Evolutionary conservation across 2,113 vertebrate genomes (phyloP), one percentile per base, ranked within the genome.

Genomic region (Oreochromis spilurus): DNA sequence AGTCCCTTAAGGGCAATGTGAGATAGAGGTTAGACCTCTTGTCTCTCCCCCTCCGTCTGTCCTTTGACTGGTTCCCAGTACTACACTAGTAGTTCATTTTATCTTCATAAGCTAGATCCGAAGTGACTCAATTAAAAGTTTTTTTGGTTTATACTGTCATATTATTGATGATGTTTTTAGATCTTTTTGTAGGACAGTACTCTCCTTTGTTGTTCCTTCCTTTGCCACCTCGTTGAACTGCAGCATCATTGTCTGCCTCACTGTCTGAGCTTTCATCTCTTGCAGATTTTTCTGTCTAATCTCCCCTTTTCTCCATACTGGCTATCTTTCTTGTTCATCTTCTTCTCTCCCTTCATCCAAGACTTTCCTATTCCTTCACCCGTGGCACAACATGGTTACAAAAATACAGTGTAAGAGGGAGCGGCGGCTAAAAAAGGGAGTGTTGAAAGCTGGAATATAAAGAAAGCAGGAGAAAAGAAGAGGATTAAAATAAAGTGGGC

Each of bases 1-100:
- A 91, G 87, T 93, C 91, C 91, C 95, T 90, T 84, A 84, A 88
- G 92, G 94, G 93, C 88, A 83, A 93, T 87, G 83, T 91, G 83
- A 93, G 89, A 88, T 89, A 93, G 88, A 93, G 92, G 85, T 88
- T 88, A 91, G 83, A 91, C 80, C 87, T 89, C 82, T 53, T 70
- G 89, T 91, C 87, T 88, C 83, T 53, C 82, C 40, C 70, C 84
- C 57, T 70, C 79, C 45, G 50, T 84, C 84, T 87, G 38, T 83
- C 57, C 70, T 88, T 70, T 79, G 57, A 17, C 72, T 55, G 38
- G 34, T 67, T 84, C 60, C 38, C 58, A 36, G 55, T 58, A 58
- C 45, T 40, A 31, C 60, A 9, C 3, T 11, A 52, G 17, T 34
- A 10, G 45, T 54, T 17, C 12, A 21, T 45, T 79, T 82, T 29